These are phyloP conservation scores for Mergus octosetaceus DNA, from an alignment of 2,797 vertebrate genomes.

Conservation along the genomic window DNA sequence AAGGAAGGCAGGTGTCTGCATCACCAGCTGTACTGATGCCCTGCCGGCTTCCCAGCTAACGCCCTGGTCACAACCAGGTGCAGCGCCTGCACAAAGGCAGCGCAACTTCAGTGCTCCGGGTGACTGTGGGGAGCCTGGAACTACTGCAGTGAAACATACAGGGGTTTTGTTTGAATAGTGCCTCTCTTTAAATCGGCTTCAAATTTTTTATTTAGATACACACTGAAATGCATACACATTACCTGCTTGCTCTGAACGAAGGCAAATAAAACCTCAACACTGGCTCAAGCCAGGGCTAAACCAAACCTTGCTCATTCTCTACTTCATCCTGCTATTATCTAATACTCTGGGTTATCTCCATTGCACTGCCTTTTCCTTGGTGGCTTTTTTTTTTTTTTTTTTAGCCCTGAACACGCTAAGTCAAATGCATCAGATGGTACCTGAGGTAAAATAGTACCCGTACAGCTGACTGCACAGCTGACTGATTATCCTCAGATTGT, in stretches of 20 bases:
- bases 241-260: background rate
- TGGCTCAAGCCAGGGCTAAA: background rate
- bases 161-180: background rate
- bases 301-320: background rate
- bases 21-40: background rate
- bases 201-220: background rate
- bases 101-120: background rate
- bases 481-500: background rate
- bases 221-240: background rate
- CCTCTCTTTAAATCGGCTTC: background rate
- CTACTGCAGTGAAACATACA: background rate
- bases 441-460: background rate
- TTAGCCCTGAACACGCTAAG: background rate
- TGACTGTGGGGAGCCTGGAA: background rate
- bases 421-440: background rate
- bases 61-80: background rate
- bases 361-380: fast-evolving
- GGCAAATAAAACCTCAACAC: background rate
- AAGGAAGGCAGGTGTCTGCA: background rate
- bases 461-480: background rate
- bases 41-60: background rate
- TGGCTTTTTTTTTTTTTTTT: background rate
- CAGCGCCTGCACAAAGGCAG: background rate
- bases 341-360: background rate
- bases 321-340: background rate